Evolutionary conservation across 1,140 invertebrate genomes (phyloP).

Genomic region (Solen grandis): DNA sequence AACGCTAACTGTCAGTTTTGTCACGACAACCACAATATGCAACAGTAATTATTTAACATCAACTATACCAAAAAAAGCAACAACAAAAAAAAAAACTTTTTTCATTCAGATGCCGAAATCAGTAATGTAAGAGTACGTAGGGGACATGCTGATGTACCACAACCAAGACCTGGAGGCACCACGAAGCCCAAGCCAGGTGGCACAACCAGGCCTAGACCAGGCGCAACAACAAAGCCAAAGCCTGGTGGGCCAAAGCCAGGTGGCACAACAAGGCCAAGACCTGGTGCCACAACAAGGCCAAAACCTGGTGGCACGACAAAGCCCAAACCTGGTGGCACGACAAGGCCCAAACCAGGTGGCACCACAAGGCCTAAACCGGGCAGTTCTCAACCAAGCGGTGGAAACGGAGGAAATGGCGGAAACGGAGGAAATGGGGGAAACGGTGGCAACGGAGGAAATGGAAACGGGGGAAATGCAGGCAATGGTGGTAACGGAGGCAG

Average conservation of each 20-base stretch:
- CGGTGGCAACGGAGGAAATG: not conserved
- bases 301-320: conserved; percentile 38
- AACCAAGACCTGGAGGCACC: conserved; percentile 24
- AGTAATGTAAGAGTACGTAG: not conserved
- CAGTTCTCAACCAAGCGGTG: not conserved
- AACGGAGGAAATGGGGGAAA: not conserved
- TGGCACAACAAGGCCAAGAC: conserved; percentile 43
- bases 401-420: not conserved
- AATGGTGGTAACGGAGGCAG: not conserved
- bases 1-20: too few species aligned
- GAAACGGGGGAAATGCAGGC: not conserved
- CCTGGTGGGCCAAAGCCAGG: conserved; percentile 26
- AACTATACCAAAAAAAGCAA: too few species aligned
- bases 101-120: too few species aligned
- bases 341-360: conserved; percentile 34
- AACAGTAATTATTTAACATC: too few species aligned
- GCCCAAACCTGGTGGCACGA: conserved; percentile 8
- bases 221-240: conserved; percentile 24
- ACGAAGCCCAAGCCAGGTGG: conserved; percentile 38
- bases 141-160: not conserved
- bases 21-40: too few species aligned
- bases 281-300: conserved; percentile 16
- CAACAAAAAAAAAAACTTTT: too few species aligned
- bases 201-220: conserved; percentile 11
- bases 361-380: conserved; percentile 7